phyloP scores from a whole-genome alignment of 2,797 vertebrate genomes.

The Microcaecilia unicolor region DNA sequence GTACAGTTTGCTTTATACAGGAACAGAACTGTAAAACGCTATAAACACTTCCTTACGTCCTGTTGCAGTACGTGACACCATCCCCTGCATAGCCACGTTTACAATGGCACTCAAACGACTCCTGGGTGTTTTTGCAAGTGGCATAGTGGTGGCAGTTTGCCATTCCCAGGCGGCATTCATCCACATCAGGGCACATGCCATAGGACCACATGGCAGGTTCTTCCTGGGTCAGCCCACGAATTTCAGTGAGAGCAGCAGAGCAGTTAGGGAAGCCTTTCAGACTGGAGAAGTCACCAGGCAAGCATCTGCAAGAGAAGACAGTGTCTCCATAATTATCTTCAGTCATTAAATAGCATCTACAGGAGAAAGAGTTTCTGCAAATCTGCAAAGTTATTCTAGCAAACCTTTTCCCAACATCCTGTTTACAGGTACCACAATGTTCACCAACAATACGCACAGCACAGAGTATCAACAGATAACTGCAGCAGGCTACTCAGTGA shows the following conservation, averaged over 20 bases:
- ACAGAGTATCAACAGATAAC: too few relatives aligned
- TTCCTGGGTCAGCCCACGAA: constrained; percentile 27
- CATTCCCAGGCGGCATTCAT: constrained; percentile 80
- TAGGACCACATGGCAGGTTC: constrained; percentile 79
- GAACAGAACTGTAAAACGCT: too few relatives aligned
- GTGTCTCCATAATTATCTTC: neutral
- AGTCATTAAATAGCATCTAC: too few relatives aligned
- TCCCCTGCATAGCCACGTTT: constrained; percentile 81
- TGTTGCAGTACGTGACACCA: constrained; percentile 79
- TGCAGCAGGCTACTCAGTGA: too few relatives aligned
- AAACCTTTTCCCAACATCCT: too few relatives aligned
- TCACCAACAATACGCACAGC: too few relatives aligned
- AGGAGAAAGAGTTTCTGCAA: too few relatives aligned
- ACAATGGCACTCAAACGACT: constrained; percentile 83
- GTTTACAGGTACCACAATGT: too few relatives aligned
- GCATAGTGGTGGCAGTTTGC: constrained; percentile 77
- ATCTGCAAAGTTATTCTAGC: too few relatives aligned
- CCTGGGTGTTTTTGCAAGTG: constrained; percentile 80
- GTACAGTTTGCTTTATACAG: too few relatives aligned
- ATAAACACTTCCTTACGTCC: constrained; percentile 65
- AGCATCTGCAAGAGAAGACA: constrained; percentile 60
- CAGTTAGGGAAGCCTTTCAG: constrained; percentile 58
- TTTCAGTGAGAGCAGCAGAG: constrained; percentile 68
- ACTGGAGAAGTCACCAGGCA: constrained; percentile 60
- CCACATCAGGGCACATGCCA: constrained; percentile 80